Conservation (phyloP, 2,888 invertebrate genomes). For the Pheosia tremula region DNA sequence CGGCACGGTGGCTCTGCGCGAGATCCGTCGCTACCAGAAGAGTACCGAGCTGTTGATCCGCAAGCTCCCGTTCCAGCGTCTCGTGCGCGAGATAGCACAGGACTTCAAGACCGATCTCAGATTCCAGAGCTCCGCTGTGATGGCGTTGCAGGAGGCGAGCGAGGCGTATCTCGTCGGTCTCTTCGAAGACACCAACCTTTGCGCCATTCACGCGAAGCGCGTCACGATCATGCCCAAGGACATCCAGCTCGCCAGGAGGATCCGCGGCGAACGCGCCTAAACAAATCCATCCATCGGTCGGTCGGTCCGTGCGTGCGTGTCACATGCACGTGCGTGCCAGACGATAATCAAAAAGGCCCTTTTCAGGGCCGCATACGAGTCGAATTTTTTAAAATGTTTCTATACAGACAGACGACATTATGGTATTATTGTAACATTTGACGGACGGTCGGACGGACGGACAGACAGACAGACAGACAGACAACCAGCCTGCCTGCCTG, state of each 20-base stretch:
- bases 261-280: conserved; percentile 22
- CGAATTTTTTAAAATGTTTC: conserved; percentile 9
- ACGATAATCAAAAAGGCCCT: conserved; percentile 23
- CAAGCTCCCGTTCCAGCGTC: conserved; percentile 89
- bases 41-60: conserved; percentile 95
- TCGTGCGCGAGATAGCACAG: conserved; percentile 96
- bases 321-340: too few species aligned
- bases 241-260: conserved; percentile 83
- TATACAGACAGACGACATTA: conserved; percentile 12
- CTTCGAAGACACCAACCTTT: conserved; percentile 88
- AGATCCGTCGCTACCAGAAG: conserved; percentile 96
- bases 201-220: conserved; percentile 95
- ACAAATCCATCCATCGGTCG: too few species aligned
- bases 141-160: conserved; percentile 88
- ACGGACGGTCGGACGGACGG: too few species aligned
- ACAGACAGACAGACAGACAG: too few species aligned
- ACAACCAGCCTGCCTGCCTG: too few species aligned
- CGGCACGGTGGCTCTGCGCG: conserved; percentile 95
- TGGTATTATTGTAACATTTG: conserved; percentile 6
- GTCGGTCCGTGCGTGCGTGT: too few species aligned
- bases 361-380: conserved; percentile 27
- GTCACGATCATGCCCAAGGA: conserved; percentile 97
- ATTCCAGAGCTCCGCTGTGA: conserved; percentile 86
- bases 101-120: conserved; percentile 93
- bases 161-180: conserved; percentile 94